A percentile compares a stretch with the other conserved stretches of the same genome.
Conservation (phyloP, 2,113 vertebrate species). For the Microcebus murinus region DNA sequence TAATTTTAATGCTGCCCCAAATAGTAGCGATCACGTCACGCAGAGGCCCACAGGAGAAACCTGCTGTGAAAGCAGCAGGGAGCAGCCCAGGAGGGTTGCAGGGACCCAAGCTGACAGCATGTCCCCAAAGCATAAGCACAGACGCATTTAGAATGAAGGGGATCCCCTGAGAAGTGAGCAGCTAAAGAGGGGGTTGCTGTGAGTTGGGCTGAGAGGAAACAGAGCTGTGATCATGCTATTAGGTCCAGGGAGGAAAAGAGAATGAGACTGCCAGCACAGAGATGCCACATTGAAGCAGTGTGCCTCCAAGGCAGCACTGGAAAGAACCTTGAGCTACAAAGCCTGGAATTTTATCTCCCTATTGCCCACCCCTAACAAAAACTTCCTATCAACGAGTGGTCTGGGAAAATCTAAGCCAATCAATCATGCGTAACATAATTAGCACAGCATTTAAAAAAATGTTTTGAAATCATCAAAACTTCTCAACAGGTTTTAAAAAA, state of each 20-base stretch:
- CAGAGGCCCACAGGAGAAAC: background rate
- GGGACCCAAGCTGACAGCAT: background rate
- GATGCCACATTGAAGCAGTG: background rate
- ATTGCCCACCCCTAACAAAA: background rate
- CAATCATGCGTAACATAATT: background rate
- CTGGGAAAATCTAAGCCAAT: background rate
- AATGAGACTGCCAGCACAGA: background rate
- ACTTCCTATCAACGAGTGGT: background rate
- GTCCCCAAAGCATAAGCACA: background rate
- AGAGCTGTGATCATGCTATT: background rate
- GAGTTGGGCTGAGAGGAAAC: no score
- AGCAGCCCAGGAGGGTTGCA: background rate
- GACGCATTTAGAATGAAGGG: background rate
- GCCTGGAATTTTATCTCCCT: background rate
- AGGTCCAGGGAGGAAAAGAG: background rate
- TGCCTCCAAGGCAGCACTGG: background rate
- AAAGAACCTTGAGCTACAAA: background rate
- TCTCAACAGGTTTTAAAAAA: background rate
- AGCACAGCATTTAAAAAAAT: background rate
- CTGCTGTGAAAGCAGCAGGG: background rate
- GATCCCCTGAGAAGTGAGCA: background rate
- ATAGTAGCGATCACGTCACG: background rate
- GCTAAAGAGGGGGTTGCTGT: background rate
- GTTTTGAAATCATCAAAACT: background rate
- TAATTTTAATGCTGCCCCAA: background rate